Evolutionary conservation across 1,140 invertebrate species (phyloP), one percentile per base, ranked within the genome.

Genomic region (Drosophila leontia): DNA sequence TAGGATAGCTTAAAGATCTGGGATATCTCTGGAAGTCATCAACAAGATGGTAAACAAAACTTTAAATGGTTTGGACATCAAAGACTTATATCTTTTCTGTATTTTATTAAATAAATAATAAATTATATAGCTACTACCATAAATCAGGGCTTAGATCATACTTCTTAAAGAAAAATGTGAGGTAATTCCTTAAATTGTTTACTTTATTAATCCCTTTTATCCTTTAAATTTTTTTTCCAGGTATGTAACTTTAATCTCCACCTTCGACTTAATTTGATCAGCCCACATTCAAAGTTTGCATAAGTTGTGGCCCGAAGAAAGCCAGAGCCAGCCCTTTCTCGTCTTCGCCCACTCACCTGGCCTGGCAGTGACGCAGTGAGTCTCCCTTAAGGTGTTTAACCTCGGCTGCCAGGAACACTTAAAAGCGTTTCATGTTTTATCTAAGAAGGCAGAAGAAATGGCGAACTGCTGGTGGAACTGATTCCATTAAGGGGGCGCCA

Each of bases 391-490:
- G 82, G 82, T 86, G 82, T 70, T 85, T 85, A 85, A 85, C 82
- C 82, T 82, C 78, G 47, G 41, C 47, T 69, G 68, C 42, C 19
- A 60, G 58, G 55, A 72, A 55, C 77, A 85, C 82, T 86, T 85
- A 58, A 86, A 82, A 61, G 71, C 75, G 64, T 82, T 76, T 71
- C 82, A 85, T 80, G 60, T 84, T 82, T 77, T 78, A 78, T 78
- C 74, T 69, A 41, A 50, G 57, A 35, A 60, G 76, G 75, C 62
- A 57, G 34, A 39, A 39, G 48, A 50, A 29, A 29, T 35, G 51
- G 48, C 48, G 41, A 17, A 39, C 53, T 55, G 19, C 47, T 77
- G 34, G 42, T 55, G 61, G 72, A 55, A 74, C 69, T 62, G 71
- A 75, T 75, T 67, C 75, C 75, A 78, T 78, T 78, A 78, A 75